Evolutionary conservation across 1,140 invertebrate species (phyloP).

Genomic region (Holotrichia oblita): DNA sequence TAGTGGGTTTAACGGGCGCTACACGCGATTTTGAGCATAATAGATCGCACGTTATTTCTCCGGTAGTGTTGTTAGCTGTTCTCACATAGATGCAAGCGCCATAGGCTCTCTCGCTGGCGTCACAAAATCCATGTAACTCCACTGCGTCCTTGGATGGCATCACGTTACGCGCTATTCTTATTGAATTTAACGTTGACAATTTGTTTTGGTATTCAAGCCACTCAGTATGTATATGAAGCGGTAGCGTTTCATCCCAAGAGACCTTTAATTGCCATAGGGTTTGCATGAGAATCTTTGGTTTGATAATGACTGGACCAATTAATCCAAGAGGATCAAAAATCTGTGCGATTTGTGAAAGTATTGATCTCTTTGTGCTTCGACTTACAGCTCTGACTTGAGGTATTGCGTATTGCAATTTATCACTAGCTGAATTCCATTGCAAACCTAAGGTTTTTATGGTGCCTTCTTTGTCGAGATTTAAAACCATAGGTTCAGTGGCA

Average conservation of each 20-base stretch:
- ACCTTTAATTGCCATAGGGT: slow-evolving; percentile 57
- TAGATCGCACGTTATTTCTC: background rate
- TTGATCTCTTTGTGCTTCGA: slow-evolving; percentile 56
- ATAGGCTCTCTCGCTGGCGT: slow-evolving; percentile 53
- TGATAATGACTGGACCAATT: slow-evolving; percentile 57
- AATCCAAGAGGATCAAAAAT: slow-evolving; percentile 63
- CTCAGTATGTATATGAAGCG: slow-evolving; percentile 44
- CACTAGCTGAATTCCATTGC: slow-evolving; percentile 52
- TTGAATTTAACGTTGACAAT: slow-evolving; percentile 40
- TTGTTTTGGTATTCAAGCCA: slow-evolving; percentile 32
- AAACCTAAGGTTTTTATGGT: slow-evolving; percentile 53
- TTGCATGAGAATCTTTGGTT: slow-evolving; percentile 62
- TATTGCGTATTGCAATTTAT: slow-evolving; percentile 52
- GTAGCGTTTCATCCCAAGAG: slow-evolving; percentile 61
- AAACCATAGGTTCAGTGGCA: background rate
- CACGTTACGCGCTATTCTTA: slow-evolving; percentile 40
- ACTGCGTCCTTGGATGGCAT: slow-evolving; percentile 44
- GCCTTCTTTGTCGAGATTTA: background rate
- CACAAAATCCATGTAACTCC: slow-evolving; percentile 54
- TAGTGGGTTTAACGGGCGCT: background rate
- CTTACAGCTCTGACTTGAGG: background rate
- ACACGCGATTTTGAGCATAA: background rate
- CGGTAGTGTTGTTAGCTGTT: background rate
- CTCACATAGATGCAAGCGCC: slow-evolving; percentile 50
- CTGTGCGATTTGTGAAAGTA: slow-evolving; percentile 56